A percentile compares a stretch with the other conserved stretches of the same genome.
phyloP scores from a whole-genome alignment of 1,140 invertebrate species.

The Globodera rostochiensis region DNA sequence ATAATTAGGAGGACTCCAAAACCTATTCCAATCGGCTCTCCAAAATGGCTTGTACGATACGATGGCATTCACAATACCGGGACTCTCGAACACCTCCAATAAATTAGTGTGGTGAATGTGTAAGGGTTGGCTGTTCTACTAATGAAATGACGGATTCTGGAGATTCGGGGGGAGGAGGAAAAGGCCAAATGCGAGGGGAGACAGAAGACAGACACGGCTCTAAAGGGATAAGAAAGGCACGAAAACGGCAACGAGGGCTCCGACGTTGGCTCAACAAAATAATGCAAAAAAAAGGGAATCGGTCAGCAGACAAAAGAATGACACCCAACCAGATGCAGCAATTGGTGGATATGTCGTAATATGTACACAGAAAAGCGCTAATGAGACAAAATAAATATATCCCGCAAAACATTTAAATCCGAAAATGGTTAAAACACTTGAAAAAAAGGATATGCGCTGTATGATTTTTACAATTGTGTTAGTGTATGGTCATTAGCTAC shows the following conservation, averaged over 20 bases:
- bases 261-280: background rate
- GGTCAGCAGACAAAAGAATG: constrained; percentile 2
- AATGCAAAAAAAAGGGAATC: background rate
- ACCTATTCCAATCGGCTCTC: too few relatives aligned
- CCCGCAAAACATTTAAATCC: background rate
- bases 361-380: background rate
- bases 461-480: too few relatives aligned
- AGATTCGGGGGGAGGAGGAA: too few relatives aligned
- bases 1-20: too few relatives aligned
- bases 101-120: too few relatives aligned
- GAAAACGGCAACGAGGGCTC: background rate
- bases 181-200: background rate
- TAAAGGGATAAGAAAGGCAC: constrained; percentile 1
- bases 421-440: background rate
- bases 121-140: too few relatives aligned
- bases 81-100: too few relatives aligned
- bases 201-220: background rate
- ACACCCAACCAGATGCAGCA: background rate
- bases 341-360: background rate
- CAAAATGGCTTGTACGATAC: too few relatives aligned
- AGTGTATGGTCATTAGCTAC: too few relatives aligned
- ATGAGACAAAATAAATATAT: background rate
- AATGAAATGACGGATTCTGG: too few relatives aligned
- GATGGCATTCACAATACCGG: too few relatives aligned
- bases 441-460: too few relatives aligned